These are phyloP conservation scores for Stegodyphus mimosarum DNA, from an alignment of 1,140 invertebrate species.

Conservation along the genomic window DNA sequence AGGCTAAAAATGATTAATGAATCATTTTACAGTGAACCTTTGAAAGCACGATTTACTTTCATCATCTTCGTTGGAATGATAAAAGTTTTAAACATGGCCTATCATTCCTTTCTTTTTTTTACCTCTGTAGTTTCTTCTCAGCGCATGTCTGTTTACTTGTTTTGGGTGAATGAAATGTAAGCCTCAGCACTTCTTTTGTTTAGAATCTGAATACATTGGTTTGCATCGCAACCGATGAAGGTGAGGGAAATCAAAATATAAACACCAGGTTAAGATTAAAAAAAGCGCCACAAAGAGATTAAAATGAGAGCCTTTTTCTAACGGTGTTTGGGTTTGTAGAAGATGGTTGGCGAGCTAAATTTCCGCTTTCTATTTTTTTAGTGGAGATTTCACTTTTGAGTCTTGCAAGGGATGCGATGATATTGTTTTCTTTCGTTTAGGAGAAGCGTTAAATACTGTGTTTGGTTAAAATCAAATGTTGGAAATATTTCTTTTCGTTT, in stretches of 20 bases:
- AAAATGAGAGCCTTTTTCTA: too few species aligned
- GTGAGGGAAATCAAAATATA: neutral
- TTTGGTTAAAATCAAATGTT: too few species aligned
- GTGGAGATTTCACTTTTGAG: too few species aligned
- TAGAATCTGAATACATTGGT: constrained; percentile 46
- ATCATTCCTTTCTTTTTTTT: constrained; percentile 31
- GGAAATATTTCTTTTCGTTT: too few species aligned
- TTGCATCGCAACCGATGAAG: constrained; percentile 10
- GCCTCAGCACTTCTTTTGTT: constrained; percentile 31
- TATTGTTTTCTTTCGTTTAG: too few species aligned
- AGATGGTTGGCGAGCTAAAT: too few species aligned
- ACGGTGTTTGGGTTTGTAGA: too few species aligned
- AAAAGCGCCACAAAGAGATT: too few species aligned
- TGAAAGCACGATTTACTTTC: constrained; percentile 57
- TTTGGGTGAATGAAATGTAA: neutral
- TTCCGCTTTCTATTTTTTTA: too few species aligned
- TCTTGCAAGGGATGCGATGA: too few species aligned
- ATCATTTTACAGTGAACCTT: constrained; percentile 55
- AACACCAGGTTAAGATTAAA: neutral
- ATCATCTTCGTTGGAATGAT: constrained; percentile 35
- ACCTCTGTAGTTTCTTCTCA: neutral
- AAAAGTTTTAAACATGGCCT: constrained; percentile 50
- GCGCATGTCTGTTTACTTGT: constrained; percentile 10
- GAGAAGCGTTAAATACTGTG: too few species aligned
- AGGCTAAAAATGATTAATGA: constrained; percentile 57